Evolutionary conservation across 2,888 invertebrate species (phyloP).

Genomic region (Pollenia angustigena): DNA sequence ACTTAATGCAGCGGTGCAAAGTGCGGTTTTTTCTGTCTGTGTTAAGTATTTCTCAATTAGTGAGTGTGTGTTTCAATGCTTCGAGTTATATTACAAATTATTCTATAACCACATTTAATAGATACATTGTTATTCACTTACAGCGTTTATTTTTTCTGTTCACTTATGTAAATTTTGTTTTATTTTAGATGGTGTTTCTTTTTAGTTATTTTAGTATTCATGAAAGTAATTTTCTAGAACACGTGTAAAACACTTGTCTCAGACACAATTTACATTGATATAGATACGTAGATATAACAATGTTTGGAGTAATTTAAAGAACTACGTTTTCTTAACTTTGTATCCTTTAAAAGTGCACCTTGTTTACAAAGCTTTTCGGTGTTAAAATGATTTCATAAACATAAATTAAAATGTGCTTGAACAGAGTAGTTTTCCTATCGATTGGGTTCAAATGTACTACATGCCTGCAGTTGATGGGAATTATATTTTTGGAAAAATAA

Average conservation of each 20-base stretch:
- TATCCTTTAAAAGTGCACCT: not conserved
- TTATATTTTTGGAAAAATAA: too few species aligned
- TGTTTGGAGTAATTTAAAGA: not conserved
- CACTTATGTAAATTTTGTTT: slow-evolving; percentile 10
- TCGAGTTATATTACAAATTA: slow-evolving; percentile 7
- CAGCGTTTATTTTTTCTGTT: not conserved
- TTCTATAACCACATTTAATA: slow-evolving; percentile 34
- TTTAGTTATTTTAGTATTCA: slow-evolving; percentile 34
- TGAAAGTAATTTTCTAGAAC: slow-evolving; percentile 41
- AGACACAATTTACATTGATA: slow-evolving; percentile 33
- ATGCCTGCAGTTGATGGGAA: too few species aligned
- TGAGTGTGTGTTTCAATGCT: slow-evolving; percentile 8
- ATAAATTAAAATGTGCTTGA: too few species aligned
- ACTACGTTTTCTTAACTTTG: not conserved
- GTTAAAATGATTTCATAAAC: too few species aligned
- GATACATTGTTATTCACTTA: slow-evolving; percentile 29
- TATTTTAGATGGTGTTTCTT: slow-evolving; percentile 6
- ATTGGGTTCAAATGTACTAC: too few species aligned
- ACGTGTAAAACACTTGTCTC: slow-evolving; percentile 36
- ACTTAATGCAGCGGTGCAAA: slow-evolving; percentile 4
- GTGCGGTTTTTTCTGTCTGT: not conserved
- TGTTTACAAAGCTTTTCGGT: too few species aligned
- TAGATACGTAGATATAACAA: not conserved
- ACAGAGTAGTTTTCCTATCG: too few species aligned
- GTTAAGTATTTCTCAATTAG: not conserved